These are phyloP conservation scores for Trichomycterus rosablanca DNA, from an alignment of 2,113 vertebrate genomes.

Conservation along the genomic window DNA sequence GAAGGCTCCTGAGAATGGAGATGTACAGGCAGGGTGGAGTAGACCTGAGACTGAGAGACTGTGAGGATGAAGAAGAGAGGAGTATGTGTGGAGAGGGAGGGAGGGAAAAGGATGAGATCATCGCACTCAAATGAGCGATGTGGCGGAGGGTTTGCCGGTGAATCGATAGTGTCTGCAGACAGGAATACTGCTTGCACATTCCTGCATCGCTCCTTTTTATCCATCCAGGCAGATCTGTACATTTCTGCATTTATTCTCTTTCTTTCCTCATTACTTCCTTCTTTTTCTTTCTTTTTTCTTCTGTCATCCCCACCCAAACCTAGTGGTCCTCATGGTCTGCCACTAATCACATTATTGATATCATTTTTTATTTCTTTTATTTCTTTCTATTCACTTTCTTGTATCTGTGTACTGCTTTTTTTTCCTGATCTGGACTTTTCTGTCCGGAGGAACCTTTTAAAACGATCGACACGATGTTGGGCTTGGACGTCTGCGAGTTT, in stretches of 20 bases:
- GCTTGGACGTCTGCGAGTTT: constrained; percentile 81
- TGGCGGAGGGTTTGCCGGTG: constrained; percentile 43
- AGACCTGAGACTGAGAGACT: constrained; percentile 27
- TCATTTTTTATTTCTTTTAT: constrained; percentile 16
- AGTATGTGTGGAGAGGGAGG: constrained; percentile 48
- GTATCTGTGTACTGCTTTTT: constrained; percentile 30
- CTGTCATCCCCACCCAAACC: constrained; percentile 34
- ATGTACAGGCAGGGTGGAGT: constrained; percentile 25
- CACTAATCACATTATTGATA: constrained; percentile 52
- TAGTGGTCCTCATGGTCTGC: constrained; percentile 26
- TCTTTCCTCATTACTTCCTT: constrained; percentile 30
- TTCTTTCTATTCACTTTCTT: constrained; percentile 33
- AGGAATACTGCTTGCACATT: constrained; percentile 35
- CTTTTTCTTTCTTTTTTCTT: constrained; percentile 26
- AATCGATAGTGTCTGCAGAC: constrained; percentile 56
- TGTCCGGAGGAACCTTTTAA: constrained; percentile 32
- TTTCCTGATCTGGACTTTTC: constrained; percentile 46
- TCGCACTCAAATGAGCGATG: constrained; percentile 65
- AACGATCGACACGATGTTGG: constrained; percentile 67
- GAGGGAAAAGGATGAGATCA: constrained; percentile 71
- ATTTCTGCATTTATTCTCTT: constrained; percentile 29
- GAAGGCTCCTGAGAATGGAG: constrained; percentile 26
- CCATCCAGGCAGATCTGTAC: constrained; percentile 32
- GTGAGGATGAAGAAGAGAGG: too few species aligned
- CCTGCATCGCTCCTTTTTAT: constrained; percentile 28